Percentiles rank a stretch among this genome's conserved stretches.
Conservation (phyloP, 2,113 vertebrate species). For the Sorex araneus region DNA sequence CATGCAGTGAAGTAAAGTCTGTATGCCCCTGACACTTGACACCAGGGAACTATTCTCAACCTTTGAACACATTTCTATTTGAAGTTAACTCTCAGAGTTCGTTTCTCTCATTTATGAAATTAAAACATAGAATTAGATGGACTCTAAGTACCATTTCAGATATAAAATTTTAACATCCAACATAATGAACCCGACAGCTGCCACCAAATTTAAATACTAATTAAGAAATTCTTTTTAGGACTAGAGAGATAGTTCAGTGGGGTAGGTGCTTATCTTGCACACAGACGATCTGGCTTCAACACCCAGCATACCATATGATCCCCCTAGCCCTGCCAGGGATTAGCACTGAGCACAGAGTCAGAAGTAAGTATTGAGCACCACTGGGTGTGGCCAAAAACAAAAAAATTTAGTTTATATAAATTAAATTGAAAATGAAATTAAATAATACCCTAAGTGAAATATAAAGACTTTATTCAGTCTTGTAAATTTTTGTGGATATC, state of each 20-base stretch:
- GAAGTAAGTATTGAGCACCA: too few species aligned
- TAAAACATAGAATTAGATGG: constrained; percentile 32
- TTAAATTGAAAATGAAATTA: constrained; percentile 56
- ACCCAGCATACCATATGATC: too few species aligned
- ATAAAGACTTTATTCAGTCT: background rate
- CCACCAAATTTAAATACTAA: constrained; percentile 45
- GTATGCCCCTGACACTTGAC: background rate
- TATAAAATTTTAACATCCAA: background rate
- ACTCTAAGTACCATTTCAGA: background rate
- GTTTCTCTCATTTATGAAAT: constrained; percentile 15
- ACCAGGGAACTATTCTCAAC: background rate
- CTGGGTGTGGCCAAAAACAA: too few species aligned
- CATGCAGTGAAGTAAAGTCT: background rate
- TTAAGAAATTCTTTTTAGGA: background rate
- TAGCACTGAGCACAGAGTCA: too few species aligned
- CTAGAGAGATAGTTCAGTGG: too few species aligned
- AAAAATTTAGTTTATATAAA: constrained; percentile 38
- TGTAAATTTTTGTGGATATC: constrained; percentile 31
- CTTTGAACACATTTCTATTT: constrained; percentile 7
- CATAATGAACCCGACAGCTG: constrained; percentile 35
- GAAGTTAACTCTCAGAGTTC: background rate
- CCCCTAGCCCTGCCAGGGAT: too few species aligned
- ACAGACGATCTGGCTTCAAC: too few species aligned
- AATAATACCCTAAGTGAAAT: background rate
- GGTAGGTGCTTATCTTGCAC: too few species aligned